Evolutionary conservation across 1,140 invertebrate species (phyloP), one percentile per base, ranked within the genome.

Genomic region (Pseudoatta argentina): DNA sequence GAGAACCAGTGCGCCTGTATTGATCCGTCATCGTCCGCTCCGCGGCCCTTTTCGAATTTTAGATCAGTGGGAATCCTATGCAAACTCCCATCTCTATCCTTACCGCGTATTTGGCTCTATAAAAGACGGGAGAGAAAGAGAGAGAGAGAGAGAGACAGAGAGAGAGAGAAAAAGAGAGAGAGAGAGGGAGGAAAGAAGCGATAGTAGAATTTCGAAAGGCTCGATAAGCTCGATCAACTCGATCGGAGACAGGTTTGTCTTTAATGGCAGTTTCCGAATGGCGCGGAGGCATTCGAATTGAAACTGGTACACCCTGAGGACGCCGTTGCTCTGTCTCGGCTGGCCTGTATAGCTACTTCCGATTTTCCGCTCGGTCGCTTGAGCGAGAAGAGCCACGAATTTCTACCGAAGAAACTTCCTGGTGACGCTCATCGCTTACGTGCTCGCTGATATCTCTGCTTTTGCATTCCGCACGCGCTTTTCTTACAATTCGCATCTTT

Each of bases 1-100:
- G 53, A 57, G 73, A 71, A 30, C 30, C 55, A 18, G 86, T 51
- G 64, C 53, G 39, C 59, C 63, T 57, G 88, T 91, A 91, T 91
- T 91, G 91, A 91, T 91, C 89, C 89, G 83, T 88, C 91, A 91
- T 89, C 83, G 86, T 85, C 21, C 55, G 67, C 77, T 82, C 69
- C 59, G 64, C 63, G 61, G 69, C 73, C 85, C 82, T 90, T 92
- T 91, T 88, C 89, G 89, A 91, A 91, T 89, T 90, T 90, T 90
- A 89, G 86, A 90, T 91, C 89, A 90, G 66, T 63, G 39, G 30
- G 86, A 90, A 90, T 91, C 89, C 89, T 90, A 91, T 81, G 82
- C 89, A 90, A 91, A 91, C 88, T 69, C 39, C 81, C 51, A 39
- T 12, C 76, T 27, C 81, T 63, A 69, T 85, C 78, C 69, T 79